Conservation (phyloP, 92 coral and sea anemone species). For the Epizoanthus illoricatus region DNA sequence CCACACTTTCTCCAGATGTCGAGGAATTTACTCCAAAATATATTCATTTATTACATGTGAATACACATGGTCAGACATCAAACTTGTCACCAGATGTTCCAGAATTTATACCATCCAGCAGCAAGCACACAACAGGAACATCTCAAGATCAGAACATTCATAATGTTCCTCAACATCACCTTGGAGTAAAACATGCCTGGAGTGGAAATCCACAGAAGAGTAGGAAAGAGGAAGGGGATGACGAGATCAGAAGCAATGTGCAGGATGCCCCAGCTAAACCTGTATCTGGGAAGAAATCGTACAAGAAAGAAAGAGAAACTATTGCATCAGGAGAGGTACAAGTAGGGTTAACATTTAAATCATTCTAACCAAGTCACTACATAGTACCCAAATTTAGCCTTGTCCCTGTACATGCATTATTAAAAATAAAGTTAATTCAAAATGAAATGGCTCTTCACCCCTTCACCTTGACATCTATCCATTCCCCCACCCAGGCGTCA, state of each 20-base stretch:
- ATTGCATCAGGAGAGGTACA: conserved; percentile 21
- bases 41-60: not conserved
- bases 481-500: too few relatives aligned
- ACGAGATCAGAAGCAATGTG: not conserved
- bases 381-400: too few relatives aligned
- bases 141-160: too few relatives aligned
- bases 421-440: too few relatives aligned
- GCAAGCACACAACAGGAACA: not conserved
- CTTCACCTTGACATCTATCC: too few relatives aligned
- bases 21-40: conserved; percentile 9
- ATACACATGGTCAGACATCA: not conserved
- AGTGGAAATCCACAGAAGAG: not conserved
- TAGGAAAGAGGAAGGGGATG: not conserved
- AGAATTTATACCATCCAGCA: conserved; percentile 20
- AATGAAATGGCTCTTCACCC: too few relatives aligned
- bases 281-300: conserved; percentile 11
- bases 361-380: not conserved
- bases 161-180: not conserved
- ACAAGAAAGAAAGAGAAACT: conserved; percentile 34
- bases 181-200: not conserved
- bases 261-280: too few relatives aligned
- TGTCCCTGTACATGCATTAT: too few relatives aligned
- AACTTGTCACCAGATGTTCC: conserved; percentile 28
- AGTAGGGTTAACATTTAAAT: not conserved
- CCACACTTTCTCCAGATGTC: conserved; percentile 10